Evolutionary conservation across 2,888 invertebrate genomes (phyloP), one percentile per base, ranked within the genome.

Genomic region (Thymelicus lineola): DNA sequence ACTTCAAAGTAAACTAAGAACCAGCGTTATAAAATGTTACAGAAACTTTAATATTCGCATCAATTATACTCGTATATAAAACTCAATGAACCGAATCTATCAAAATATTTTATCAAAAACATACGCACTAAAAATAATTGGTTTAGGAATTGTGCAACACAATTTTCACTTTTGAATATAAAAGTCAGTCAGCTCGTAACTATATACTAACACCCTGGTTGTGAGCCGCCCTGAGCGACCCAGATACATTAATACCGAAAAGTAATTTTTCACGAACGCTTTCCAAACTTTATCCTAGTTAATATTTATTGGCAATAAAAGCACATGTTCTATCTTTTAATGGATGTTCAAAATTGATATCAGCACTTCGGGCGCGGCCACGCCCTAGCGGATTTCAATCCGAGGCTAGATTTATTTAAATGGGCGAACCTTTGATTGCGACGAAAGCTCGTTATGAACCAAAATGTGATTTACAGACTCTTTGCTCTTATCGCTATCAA

Each of bases 381-480:
- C 69, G 58, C 69, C 69, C 69, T 42, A 59, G 42, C 58, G 58
- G 57, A 58, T 63, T 68, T 63, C 15, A 82, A 86, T 90, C 85
- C 86, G 83, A 84, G 85, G 87, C 86, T 86, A 86, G 86, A 90
- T 90, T 88, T 91, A 91, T 90, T 91, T 88, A 90, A 91, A 91
- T 91, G 84, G 83, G 77, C 81, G 78, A 81, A 86, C 89, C 88
- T 90, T 88, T 91, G 90, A 91, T 91, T 91, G 90, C 89, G 81
- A 80, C 82, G 81, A 84, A 87, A 89, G 86, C 88, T 87, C 80
- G 85, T 89, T 88, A 88, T 76, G 74, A 74, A 78, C 78, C 85
- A 77, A 79, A 75, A 74, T 74, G 73, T 74, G 67, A 67, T 72
- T 73, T 77, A 71, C 80, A 71, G 57, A 42, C 59, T 48, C 35